Conservation (phyloP, 2,113 vertebrate genomes). For the Phrynosoma platyrhinos region DNA sequence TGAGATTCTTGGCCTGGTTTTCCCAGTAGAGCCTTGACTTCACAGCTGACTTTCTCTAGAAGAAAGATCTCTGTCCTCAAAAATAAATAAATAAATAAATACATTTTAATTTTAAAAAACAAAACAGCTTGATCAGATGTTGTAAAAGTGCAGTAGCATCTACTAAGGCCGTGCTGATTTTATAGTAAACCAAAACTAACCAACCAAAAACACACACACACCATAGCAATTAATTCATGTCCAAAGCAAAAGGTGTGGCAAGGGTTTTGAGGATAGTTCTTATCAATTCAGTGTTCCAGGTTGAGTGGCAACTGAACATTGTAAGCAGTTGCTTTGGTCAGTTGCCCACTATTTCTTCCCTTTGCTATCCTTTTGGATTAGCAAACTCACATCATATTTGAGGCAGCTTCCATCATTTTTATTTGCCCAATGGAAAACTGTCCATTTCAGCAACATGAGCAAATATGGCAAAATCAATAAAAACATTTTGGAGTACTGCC, state of each 20-base stretch:
- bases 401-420: not conserved
- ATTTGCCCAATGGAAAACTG: slow-evolving; percentile 2
- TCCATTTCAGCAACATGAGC: not conserved
- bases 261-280: not conserved
- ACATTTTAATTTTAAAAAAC: no score
- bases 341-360: not conserved
- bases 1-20: not conserved
- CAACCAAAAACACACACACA: not conserved
- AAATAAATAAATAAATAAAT: no score
- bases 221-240: not conserved
- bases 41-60: not conserved
- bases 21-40: not conserved
- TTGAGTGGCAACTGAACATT: not conserved
- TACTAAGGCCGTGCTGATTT: not conserved
- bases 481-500: slow-evolving; percentile 3
- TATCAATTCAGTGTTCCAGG: not conserved
- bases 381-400: not conserved
- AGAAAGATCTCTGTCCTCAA: not conserved
- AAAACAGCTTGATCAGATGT: not conserved
- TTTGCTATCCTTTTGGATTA: not conserved
- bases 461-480: slow-evolving; percentile 16
- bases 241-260: not conserved
- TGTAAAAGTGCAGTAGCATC: not conserved
- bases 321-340: not conserved
- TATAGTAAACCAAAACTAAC: not conserved